These are phyloP conservation scores for Eremobia ochroleuca DNA, from an alignment of 2,888 invertebrate species.

Conservation along the genomic window DNA sequence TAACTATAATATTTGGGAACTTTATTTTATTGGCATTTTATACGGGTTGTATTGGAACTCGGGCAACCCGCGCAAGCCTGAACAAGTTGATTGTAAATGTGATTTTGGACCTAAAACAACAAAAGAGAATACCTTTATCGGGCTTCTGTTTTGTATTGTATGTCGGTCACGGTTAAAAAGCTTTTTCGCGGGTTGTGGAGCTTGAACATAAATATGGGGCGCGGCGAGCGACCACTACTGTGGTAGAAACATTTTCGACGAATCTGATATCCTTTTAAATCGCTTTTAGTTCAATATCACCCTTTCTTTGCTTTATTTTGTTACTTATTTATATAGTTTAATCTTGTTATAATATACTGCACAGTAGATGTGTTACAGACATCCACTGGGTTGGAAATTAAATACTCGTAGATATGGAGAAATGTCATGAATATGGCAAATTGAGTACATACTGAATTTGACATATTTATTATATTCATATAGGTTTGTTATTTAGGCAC, in stretches of 20 bases:
- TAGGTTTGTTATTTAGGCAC: not conserved
- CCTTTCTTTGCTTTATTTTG: not conserved
- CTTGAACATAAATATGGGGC: conserved; percentile 33
- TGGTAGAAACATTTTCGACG: conserved; percentile 23
- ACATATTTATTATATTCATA: not conserved
- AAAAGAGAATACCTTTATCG: conserved; percentile 48
- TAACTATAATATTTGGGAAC: conserved; percentile 40
- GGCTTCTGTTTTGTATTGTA: conserved; percentile 58
- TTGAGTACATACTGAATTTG: not conserved
- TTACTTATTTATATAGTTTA: not conserved
- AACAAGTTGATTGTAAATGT: conserved; percentile 59
- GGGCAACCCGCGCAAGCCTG: conserved; percentile 7
- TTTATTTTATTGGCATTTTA: conserved; percentile 46
- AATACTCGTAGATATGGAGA: not conserved
- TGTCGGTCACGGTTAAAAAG: conserved; percentile 50
- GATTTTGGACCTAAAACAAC: conserved; percentile 61
- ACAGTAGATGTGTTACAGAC: not conserved
- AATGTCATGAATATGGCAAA: not conserved
- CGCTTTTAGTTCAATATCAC: conserved; percentile 1
- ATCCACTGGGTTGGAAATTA: conserved; percentile 1
- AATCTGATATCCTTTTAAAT: conserved; percentile 20
- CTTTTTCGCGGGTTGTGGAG: conserved; percentile 47
- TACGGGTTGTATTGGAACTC: conserved; percentile 43
- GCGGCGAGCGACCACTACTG: conserved; percentile 11
- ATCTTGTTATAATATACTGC: not conserved